These are phyloP conservation scores for Mobula birostris DNA, from an alignment of 2,113 vertebrate species.

Conservation along the genomic window DNA sequence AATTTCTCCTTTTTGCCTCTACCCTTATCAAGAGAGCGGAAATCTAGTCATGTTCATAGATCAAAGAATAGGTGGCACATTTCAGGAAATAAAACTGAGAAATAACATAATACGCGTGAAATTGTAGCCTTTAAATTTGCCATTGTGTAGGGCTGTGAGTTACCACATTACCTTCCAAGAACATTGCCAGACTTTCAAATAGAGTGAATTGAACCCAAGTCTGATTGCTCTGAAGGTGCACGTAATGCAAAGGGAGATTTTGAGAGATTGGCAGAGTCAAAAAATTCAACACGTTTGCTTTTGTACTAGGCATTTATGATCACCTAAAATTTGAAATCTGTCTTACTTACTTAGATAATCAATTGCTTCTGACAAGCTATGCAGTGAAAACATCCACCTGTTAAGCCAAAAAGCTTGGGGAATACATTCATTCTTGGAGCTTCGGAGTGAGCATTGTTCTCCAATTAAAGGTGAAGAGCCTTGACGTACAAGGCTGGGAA, in stretches of 20 bases:
- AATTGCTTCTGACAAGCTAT: background rate
- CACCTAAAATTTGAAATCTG: background rate
- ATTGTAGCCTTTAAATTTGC: background rate
- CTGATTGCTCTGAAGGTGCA: background rate
- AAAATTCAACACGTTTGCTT: background rate
- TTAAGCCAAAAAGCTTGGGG: background rate
- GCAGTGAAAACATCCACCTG: background rate
- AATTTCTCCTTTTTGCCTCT: background rate
- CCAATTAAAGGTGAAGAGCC: background rate
- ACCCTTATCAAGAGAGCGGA: background rate
- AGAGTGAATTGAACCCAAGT: background rate
- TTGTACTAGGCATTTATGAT: background rate
- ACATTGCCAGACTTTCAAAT: background rate
- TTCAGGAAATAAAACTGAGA: background rate
- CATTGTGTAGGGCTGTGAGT: too few species aligned
- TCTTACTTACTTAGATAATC: background rate
- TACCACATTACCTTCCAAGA: background rate
- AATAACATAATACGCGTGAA: background rate
- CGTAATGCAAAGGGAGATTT: background rate
- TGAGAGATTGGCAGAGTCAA: background rate
- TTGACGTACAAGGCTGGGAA: background rate
- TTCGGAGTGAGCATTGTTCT: background rate
- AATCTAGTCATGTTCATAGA: background rate
- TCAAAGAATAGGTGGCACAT: background rate
- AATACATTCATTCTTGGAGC: background rate